Evolutionary conservation across 2,797 vertebrate species (phyloP).

Genomic region (Synaphobranchus kaupii): DNA sequence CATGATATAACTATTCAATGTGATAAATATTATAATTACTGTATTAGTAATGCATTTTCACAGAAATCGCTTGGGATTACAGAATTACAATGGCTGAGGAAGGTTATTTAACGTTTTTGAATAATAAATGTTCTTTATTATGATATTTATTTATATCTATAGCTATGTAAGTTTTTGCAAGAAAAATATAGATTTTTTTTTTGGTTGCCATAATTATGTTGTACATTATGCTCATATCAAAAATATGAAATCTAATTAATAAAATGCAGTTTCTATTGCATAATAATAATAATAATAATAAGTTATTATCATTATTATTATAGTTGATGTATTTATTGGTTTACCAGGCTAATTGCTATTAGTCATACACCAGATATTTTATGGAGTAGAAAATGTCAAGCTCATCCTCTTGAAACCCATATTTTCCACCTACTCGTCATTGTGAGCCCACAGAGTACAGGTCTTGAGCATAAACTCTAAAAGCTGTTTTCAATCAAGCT

Average conservation of each 20-base stretch:
- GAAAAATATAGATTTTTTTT: not conserved
- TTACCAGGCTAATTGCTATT: not conserved
- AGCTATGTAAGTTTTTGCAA: too few relatives aligned
- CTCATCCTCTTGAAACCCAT: not conserved
- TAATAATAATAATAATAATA: too few relatives aligned
- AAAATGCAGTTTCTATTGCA: too few relatives aligned
- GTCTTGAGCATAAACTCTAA: constrained; percentile 78
- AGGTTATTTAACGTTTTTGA: too few relatives aligned
- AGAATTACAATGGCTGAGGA: not conserved
- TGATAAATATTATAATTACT: not conserved
- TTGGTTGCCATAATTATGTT: not conserved
- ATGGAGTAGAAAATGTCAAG: constrained; percentile 3
- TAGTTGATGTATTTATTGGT: not conserved
- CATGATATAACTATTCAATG: not conserved
- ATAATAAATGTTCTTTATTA: too few relatives aligned
- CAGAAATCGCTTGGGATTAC: not conserved
- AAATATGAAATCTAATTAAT: too few relatives aligned
- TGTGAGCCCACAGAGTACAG: constrained; percentile 30
- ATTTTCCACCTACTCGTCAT: not conserved
- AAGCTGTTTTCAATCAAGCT: constrained; percentile 95
- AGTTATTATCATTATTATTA: not conserved
- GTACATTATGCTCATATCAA: not conserved
- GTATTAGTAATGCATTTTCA: not conserved
- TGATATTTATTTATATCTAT: too few relatives aligned
- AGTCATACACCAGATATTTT: not conserved